A percentile compares a stretch with the other conserved stretches of the same genome.
phyloP scores from a whole-genome alignment of 2,888 invertebrate species.

The Psylliodes chrysocephalus region DNA sequence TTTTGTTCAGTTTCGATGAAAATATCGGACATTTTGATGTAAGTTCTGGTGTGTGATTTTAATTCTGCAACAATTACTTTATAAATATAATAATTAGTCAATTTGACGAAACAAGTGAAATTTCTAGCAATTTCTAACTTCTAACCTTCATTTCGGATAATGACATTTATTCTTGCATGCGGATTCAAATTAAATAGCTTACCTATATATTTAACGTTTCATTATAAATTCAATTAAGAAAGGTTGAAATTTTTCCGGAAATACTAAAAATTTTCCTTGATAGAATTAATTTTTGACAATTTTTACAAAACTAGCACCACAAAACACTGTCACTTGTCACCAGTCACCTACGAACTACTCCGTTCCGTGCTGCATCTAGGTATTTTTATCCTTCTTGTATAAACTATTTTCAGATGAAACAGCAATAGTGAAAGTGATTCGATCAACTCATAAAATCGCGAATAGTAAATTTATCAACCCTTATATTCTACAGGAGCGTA shows the following conservation, averaged over 20 bases:
- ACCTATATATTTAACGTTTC: background rate
- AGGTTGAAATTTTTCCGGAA: background rate
- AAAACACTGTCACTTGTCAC: too few relatives aligned
- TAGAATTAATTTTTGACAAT: conserved; percentile 13
- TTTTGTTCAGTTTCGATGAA: conserved; percentile 37
- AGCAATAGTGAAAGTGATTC: background rate
- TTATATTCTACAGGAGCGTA: background rate
- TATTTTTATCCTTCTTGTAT: too few relatives aligned
- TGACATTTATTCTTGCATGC: background rate
- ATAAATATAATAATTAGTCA: background rate
- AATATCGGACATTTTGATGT: conserved; percentile 37
- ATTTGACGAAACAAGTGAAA: background rate
- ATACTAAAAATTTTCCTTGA: conserved; percentile 11
- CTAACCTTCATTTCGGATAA: background rate
- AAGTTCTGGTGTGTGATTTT: background rate
- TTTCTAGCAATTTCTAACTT: conserved; percentile 7
- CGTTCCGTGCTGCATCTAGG: too few relatives aligned
- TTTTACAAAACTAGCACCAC: background rate
- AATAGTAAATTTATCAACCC: too few relatives aligned
- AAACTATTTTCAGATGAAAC: background rate
- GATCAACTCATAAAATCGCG: background rate
- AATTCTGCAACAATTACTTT: background rate
- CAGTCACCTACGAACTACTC: too few relatives aligned
- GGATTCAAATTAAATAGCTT: background rate
- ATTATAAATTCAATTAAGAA: background rate